Percentiles rank a stretch among this genome's conserved stretches.
Conservation (phyloP, 2,113 vertebrate species). For the Ammodytes marinus region DNA sequence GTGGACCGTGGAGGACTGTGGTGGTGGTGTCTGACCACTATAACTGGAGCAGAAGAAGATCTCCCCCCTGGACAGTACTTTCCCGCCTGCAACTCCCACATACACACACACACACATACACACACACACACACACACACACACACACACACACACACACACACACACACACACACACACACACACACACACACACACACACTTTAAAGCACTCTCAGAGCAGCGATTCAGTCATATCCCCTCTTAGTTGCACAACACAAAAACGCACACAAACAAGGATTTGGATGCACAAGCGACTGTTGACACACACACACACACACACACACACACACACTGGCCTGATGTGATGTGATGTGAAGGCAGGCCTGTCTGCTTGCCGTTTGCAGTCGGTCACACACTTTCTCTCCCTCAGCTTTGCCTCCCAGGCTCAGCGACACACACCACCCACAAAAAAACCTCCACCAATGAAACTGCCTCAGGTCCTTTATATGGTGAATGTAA, state of each 20-base stretch:
- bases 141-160: slow-evolving; percentile 29
- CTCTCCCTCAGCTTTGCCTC: slow-evolving; percentile 39
- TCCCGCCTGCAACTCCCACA: slow-evolving; percentile 29
- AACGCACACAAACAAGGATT: slow-evolving; percentile 29
- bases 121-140: slow-evolving; percentile 41
- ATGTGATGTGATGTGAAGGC: slow-evolving; percentile 73
- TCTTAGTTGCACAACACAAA: slow-evolving; percentile 27
- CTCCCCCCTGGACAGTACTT: slow-evolving; percentile 68
- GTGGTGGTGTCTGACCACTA: slow-evolving; percentile 70
- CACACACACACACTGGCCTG: slow-evolving; percentile 33
- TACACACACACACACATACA: slow-evolving; percentile 34
- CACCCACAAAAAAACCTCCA: neutral
- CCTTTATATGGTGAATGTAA: neutral
- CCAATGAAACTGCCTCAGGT: slow-evolving; percentile 31
- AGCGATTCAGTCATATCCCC: slow-evolving; percentile 36
- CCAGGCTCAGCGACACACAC: neutral
- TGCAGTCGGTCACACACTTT: slow-evolving; percentile 48
- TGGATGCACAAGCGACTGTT: neutral
- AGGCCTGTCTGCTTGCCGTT: slow-evolving; percentile 51
- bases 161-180: slow-evolving; percentile 24
- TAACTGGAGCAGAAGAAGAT: slow-evolving; percentile 83
- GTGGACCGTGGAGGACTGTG: slow-evolving; percentile 69
- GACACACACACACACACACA: slow-evolving; percentile 21
- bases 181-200: slow-evolving; percentile 33
- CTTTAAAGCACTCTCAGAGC: neutral